A percentile compares a stretch with the other conserved stretches of the same genome.
Conservation (phyloP, 30 jellyfish, hydroid and myxozoan species). For the Calvadosia cruxmelitensis region DNA sequence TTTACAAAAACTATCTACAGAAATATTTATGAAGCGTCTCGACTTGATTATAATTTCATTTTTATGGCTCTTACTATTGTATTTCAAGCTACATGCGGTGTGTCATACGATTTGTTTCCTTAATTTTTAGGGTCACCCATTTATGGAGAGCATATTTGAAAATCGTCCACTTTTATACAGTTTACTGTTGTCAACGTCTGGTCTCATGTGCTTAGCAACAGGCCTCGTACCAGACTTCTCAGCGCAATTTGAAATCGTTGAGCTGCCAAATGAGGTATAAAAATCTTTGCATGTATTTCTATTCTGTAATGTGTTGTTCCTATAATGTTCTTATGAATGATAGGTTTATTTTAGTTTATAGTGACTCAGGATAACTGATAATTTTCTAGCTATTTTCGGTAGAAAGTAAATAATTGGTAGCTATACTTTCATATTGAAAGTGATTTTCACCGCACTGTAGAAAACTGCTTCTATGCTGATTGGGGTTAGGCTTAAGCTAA, state of each 20-base stretch:
- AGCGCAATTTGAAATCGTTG: conserved; percentile 78
- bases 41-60: background rate
- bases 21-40: background rate
- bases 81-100: no score
- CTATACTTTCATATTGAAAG: background rate
- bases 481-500: no score
- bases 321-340: no score
- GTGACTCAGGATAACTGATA: no score
- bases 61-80: no score
- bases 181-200: conserved; percentile 32
- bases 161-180: conserved; percentile 81
- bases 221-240: conserved; percentile 85
- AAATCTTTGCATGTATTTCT: background rate
- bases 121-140: conserved; percentile 76
- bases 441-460: background rate
- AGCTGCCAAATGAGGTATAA: conserved; percentile 70
- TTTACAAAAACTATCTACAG: background rate
- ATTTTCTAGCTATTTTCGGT: no score
- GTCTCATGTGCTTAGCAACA: conserved; percentile 51
- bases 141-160: conserved; percentile 81
- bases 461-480: no score
- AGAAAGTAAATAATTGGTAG: no score
- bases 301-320: background rate
- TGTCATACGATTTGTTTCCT: background rate
- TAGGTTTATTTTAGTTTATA: no score